Evolutionary conservation across 1,140 invertebrate genomes (phyloP).

Genomic region (Samia ricini): DNA sequence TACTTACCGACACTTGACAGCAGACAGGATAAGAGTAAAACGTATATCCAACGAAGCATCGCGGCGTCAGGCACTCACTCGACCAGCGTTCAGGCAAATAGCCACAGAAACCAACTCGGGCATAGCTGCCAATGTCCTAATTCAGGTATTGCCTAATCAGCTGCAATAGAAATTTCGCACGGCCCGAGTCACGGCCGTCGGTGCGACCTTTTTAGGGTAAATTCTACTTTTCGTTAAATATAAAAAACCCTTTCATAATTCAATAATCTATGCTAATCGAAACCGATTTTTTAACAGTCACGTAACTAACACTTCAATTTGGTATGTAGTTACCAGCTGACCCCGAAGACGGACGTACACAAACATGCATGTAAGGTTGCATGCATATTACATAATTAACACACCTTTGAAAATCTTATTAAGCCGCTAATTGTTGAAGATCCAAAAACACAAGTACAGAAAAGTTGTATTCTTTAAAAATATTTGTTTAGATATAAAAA

Average conservation of each 20-base stretch:
- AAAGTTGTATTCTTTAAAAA: too few relatives aligned
- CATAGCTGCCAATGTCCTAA: slow-evolving; percentile 24
- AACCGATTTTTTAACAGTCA: too few relatives aligned
- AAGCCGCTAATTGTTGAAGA: too few relatives aligned
- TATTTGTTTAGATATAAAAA: too few relatives aligned
- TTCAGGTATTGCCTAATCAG: slow-evolving; percentile 34
- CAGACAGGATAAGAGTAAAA: background rate
- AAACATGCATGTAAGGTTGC: too few relatives aligned
- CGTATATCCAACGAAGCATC: background rate
- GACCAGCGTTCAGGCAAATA: slow-evolving; percentile 19
- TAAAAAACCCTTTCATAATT: background rate
- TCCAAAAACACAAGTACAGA: too few relatives aligned
- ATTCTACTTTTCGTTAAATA: background rate
- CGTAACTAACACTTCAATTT: too few relatives aligned
- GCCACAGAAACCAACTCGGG: slow-evolving; percentile 4
- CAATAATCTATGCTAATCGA: too few relatives aligned
- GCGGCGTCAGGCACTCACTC: slow-evolving; percentile 24
- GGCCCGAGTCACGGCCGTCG: slow-evolving; percentile 34
- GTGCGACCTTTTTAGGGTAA: slow-evolving; percentile 28
- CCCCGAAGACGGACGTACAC: too few relatives aligned
- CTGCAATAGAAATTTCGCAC: slow-evolving; percentile 56
- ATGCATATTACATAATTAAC: too few relatives aligned
- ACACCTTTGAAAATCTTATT: too few relatives aligned
- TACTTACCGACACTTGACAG: background rate
- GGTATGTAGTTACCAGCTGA: too few relatives aligned